These are phyloP conservation scores for Caiman crocodilus DNA, from an alignment of 2,797 vertebrate genomes.

Conservation along the genomic window DNA sequence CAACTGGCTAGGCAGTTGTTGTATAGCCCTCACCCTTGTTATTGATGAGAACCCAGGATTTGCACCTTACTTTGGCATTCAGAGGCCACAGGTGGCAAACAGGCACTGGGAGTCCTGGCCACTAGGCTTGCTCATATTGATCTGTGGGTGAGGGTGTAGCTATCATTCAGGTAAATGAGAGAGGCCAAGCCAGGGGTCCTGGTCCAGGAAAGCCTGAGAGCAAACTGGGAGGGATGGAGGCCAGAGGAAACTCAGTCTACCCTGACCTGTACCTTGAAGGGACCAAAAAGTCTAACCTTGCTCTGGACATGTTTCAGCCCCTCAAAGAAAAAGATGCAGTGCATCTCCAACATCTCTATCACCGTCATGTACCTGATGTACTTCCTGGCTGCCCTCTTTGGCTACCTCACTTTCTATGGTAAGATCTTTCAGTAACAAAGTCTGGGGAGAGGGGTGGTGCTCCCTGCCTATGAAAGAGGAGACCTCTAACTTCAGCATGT, in stretches of 20 bases:
- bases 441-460: accelerated
- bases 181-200: no score
- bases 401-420: constrained; percentile 98
- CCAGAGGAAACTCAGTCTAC: not conserved
- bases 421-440: constrained; percentile 54
- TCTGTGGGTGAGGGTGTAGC: no score
- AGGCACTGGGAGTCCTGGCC: no score
- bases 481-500: no score
- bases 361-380: constrained; percentile 97
- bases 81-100: no score
- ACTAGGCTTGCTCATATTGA: no score
- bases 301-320: constrained; percentile 82
- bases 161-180: no score
- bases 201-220: no score
- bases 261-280: accelerated
- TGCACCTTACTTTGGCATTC: no score
- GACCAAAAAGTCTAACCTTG: not conserved
- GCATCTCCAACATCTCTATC: constrained; percentile 96
- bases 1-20: not conserved
- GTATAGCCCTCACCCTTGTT: not conserved
- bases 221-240: accelerated
- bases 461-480: not conserved
- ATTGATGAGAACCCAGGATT: not conserved
- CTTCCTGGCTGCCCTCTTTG: constrained; percentile 97
- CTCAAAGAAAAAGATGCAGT: constrained; percentile 94